Evolutionary conservation across 2,888 invertebrate species (phyloP).

Genomic region (Coleophora deauratella): DNA sequence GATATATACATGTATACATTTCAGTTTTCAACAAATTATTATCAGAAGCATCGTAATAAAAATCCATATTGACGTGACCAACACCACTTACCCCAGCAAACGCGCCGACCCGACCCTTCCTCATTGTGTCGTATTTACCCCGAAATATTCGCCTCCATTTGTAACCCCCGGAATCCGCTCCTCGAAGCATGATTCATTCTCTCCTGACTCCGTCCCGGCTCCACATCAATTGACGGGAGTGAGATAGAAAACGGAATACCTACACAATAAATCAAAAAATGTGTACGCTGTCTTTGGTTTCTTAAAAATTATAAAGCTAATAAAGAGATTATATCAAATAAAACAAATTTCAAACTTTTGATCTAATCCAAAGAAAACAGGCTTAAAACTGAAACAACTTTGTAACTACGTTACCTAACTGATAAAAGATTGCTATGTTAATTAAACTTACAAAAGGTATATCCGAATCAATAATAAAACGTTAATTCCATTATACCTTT

Average conservation of each 20-base stretch:
- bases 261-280: slow-evolving; percentile 24
- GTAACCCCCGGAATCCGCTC: slow-evolving; percentile 70
- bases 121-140: slow-evolving; percentile 70
- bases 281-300: background rate
- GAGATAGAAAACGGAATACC: slow-evolving; percentile 39
- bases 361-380: background rate
- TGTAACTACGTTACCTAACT: background rate
- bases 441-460: background rate
- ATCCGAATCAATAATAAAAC: slow-evolving; percentile 38
- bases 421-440: no score
- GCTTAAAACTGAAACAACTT: background rate
- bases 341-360: background rate
- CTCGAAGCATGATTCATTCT: slow-evolving; percentile 70
- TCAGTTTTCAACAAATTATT: slow-evolving; percentile 45
- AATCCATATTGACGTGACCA: slow-evolving; percentile 68
- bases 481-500: slow-evolving; percentile 46
- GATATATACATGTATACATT: background rate
- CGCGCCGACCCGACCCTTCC: slow-evolving; percentile 59
- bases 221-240: slow-evolving; percentile 53
- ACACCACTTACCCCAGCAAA: slow-evolving; percentile 67
- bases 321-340: background rate
- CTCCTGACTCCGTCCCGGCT: slow-evolving; percentile 39
- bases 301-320: background rate
- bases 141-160: slow-evolving; percentile 67
- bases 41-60: slow-evolving; percentile 61